Conservation (phyloP, 2,888 invertebrate genomes). For the Aspidiotus destructor region DNA sequence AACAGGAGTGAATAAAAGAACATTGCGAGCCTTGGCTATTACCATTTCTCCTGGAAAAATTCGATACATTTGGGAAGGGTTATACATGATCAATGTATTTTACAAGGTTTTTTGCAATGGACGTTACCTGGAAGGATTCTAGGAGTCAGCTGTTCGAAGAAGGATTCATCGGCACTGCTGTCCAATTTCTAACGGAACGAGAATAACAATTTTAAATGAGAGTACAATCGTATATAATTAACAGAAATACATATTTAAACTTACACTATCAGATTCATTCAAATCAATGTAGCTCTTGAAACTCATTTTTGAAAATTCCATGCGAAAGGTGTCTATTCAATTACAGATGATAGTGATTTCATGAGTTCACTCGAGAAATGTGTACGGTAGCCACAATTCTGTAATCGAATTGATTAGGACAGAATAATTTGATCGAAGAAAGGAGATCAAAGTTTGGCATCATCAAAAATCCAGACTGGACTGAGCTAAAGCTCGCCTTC, state of each 20-base stretch:
- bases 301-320: constrained; percentile 41
- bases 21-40: constrained; percentile 69
- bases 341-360: too few relatives aligned
- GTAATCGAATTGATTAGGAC: too few relatives aligned
- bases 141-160: constrained; percentile 48
- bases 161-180: constrained; percentile 48
- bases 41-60: constrained; percentile 60
- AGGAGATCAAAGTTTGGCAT: too few relatives aligned
- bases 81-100: neutral
- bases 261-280: constrained; percentile 38
- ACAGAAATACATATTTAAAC: neutral
- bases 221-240: neutral
- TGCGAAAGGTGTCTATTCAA: too few relatives aligned
- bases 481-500: too few relatives aligned
- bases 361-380: too few relatives aligned
- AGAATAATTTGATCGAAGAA: too few relatives aligned
- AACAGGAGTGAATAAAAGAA: constrained; percentile 71
- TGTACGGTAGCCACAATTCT: too few relatives aligned
- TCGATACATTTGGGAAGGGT: neutral
- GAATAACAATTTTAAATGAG: too few relatives aligned
- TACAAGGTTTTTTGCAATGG: neutral
- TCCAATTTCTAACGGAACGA: constrained; percentile 39
- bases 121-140: constrained; percentile 47
- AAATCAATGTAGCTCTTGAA: constrained; percentile 50
- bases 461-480: too few relatives aligned